These are phyloP conservation scores for Podotricha telesiphe DNA, from an alignment of 2,888 invertebrate species.

Conservation along the genomic window DNA sequence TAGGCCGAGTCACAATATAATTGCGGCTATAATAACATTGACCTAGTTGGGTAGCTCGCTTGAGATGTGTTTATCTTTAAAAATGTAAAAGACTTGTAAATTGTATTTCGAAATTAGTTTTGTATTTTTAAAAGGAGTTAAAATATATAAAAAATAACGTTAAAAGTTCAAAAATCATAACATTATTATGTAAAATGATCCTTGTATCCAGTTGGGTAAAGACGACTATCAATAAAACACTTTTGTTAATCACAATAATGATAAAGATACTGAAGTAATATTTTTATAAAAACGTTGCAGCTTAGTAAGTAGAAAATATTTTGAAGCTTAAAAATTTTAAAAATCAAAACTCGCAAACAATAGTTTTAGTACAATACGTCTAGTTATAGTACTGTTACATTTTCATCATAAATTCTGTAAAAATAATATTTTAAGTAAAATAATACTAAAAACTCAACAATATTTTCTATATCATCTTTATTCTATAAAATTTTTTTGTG, in stretches of 20 bases:
- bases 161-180: not conserved
- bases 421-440: not conserved
- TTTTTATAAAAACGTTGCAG: not conserved
- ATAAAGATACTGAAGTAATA: not conserved
- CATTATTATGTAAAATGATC: not conserved
- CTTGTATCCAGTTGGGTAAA: not conserved
- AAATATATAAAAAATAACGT: not conserved
- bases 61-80: constrained; percentile 19
- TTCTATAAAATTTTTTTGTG: too few relatives aligned
- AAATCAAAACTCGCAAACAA: not conserved
- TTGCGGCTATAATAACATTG: constrained; percentile 32
- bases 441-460: not conserved
- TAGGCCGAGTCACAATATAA: constrained; percentile 28
- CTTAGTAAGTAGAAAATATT: not conserved
- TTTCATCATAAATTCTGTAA: constrained; percentile 5
- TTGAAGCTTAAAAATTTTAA: not conserved
- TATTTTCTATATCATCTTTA: too few relatives aligned
- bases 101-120: constrained; percentile 11
- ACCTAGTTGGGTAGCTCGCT: constrained; percentile 21
- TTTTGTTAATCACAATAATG: constrained; percentile 1
- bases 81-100: constrained; percentile 17
- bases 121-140: not conserved
- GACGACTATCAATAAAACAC: not conserved
- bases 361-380: not conserved
- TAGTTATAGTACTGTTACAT: not conserved